Evolutionary conservation across 2,113 vertebrate species (phyloP).

Genomic region (Paedocypris sp.): DNA sequence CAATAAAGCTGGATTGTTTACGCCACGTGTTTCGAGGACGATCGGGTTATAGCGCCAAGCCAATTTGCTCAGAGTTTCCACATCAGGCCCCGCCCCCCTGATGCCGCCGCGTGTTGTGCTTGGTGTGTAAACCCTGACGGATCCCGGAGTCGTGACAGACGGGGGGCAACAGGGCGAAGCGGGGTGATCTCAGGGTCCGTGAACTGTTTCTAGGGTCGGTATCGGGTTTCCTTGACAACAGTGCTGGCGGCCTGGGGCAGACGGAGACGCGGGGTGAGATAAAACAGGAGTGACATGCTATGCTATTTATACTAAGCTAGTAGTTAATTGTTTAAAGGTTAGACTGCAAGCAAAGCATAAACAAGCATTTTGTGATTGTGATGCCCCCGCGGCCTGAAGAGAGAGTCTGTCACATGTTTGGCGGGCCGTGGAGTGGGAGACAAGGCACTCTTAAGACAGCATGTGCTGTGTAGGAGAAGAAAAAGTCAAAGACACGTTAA

Average conservation of each 20-base stretch:
- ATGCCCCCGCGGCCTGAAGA: background rate
- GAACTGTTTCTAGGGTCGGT: constrained; percentile 40
- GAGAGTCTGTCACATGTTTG: constrained; percentile 12
- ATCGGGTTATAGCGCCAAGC: constrained; percentile 9
- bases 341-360: constrained; percentile 37
- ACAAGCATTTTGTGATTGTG: constrained; percentile 28
- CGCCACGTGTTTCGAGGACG: constrained; percentile 24
- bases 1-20: constrained; percentile 23
- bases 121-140: constrained; percentile 27
- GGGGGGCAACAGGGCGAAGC: constrained; percentile 1
- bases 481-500: background rate
- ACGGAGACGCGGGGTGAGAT: constrained; percentile 40
- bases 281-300: constrained; percentile 45
- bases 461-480: background rate
- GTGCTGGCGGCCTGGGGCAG: constrained; percentile 23
- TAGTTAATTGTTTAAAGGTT: constrained; percentile 53
- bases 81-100: constrained; percentile 15
- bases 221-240: constrained; percentile 41
- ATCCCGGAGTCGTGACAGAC: constrained; percentile 7
- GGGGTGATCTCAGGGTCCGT: constrained; percentile 32
- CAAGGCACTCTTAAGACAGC: constrained; percentile 10
- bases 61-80: constrained; percentile 29
- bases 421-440: background rate
- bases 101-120: constrained; percentile 8
- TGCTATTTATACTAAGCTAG: constrained; percentile 47